Evolutionary conservation across 2,888 invertebrate species (phyloP), one percentile per base, ranked within the genome.

Genomic region (Scaptomyza polygonia): DNA sequence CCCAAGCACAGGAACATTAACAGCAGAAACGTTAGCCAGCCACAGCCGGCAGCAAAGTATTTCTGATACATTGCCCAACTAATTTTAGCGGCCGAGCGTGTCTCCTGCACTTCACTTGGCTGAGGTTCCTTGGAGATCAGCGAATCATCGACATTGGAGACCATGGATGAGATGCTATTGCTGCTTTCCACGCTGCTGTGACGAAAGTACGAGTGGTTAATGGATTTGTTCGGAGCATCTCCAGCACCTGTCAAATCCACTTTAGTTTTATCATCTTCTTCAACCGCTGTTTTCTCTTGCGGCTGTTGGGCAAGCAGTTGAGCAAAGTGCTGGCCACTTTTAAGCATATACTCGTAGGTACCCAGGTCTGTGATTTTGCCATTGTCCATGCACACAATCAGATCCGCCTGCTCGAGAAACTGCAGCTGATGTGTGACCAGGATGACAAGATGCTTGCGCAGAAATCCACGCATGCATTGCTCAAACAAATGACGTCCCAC

Each of bases 401-500:
- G 93, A 86, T 95, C 94, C 0, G 94, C 95, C 16, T 93, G 92
- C 79, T 94, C 94, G 39, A 96, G 92, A 76, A 95, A 96, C 89
- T 97, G 97, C 52, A 97, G 90, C 89, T 97, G 97, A 92, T 97
- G 97, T 0, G 97, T 97, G 3, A 96, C 95, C 54, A 97, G 92
- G 44, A 97, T 92, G 0, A 95, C 94, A 7, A 96, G 94, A 89
- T 95, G 95, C 5, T 93, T 92, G 48, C 92, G 92, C 49, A 97
- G 90, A 75, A 85, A 92, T 12, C 89, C 89, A 3, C 90, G 88
- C 89, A 92, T 91, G 49, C 92, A 92, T 29, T 91, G 89, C 55
- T 98, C 96, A 92, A 98, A 98, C 80, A 98, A 93, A 91, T 97
- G 96, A 7, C 96, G 94, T 0, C 97, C 97, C 1, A 98, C 98